Base-by-base conservation (phyloP, 2,113 vertebrate genomes). In the Nannobrachium achirus region DNA sequence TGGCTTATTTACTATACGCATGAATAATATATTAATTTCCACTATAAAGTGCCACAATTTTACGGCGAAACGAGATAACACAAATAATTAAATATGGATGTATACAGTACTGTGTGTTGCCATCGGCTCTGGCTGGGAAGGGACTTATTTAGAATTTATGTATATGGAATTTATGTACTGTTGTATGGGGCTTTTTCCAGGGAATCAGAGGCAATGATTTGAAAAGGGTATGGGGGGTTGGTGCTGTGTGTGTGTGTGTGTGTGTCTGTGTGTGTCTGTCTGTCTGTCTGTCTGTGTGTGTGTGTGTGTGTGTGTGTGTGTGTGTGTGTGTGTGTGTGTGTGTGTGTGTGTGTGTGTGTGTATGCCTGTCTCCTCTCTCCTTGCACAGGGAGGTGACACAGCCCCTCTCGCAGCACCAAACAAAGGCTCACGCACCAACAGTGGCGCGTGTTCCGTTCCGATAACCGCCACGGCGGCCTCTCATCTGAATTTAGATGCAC, bases 361-460 rank as follows among this genome's bases (percentile, higher is more conserved):
- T 74, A 78, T 62, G 52, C 75, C 72, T 73, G 83, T 74, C 52
- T 86, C 76, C 73, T 88, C 73, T 88, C 82, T 90, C 87, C 89
- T 84, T 83, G 81, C 71, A 76, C 82, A 89, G 86, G 84, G 83
- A 81, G 85, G 90, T 81, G 87, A 91, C 91, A 90, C 82, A 88
- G 87, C 86, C 76, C 78, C 83, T 78, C 84, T 92, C 85, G 78
- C 58, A 75, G 76, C 66, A 73, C 76, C 82, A 90, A 89, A 93
- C 90, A 92, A 93, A 92, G 89, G 81, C 86, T 86, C 66, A 61
- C 39, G 75, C 79, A 75, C 79, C 60, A 62, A 87, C 78, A 80
- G 75, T 10, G 74, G 75, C 46, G 83, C 45, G 57, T 93, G 91
- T 89, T 89, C 81, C 76, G 71, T 65, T 69, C 81, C 56, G 91